These are phyloP conservation scores for Steatornis caripensis DNA, from an alignment of 2,113 vertebrate genomes.

Conservation along the genomic window DNA sequence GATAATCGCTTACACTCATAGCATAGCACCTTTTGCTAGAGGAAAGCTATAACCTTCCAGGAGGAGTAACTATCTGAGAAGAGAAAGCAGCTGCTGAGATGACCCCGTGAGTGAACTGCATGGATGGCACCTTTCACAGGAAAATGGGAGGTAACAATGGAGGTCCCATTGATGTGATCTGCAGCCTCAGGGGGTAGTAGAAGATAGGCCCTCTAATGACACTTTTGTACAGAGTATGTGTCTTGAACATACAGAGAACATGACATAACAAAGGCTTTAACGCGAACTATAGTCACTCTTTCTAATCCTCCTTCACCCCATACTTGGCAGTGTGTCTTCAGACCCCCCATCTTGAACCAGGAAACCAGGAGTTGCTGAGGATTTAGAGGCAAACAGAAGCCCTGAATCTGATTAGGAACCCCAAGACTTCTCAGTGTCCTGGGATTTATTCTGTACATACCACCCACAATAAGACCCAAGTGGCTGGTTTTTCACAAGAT, in stretches of 20 bases:
- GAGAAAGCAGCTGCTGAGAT: not conserved
- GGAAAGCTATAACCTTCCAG: not conserved
- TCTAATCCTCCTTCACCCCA: not conserved
- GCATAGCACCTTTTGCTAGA: not conserved
- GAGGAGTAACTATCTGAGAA: not conserved
- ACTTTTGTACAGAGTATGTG: not conserved
- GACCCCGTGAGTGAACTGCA: not conserved
- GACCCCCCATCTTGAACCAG: not conserved
- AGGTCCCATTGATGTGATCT: not conserved
- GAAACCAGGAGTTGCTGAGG: not conserved
- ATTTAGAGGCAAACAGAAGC: not conserved
- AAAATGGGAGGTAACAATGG: not conserved
- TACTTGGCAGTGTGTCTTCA: not conserved
- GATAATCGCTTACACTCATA: not conserved
- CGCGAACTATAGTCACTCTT: not conserved
- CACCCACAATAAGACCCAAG: not conserved
- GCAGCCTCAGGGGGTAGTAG: not conserved
- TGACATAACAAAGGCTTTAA: not conserved
- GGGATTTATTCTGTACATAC: not conserved
- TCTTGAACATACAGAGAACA: not conserved
- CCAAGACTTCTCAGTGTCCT: not conserved
- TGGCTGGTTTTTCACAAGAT: not conserved
- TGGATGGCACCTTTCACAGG: not conserved
- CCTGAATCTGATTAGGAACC: not conserved
- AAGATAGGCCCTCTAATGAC: not conserved